Evolutionary conservation across 2,888 invertebrate genomes (phyloP), one percentile per base, ranked within the genome.

Genomic region (Caenorhabditis sinica): DNA sequence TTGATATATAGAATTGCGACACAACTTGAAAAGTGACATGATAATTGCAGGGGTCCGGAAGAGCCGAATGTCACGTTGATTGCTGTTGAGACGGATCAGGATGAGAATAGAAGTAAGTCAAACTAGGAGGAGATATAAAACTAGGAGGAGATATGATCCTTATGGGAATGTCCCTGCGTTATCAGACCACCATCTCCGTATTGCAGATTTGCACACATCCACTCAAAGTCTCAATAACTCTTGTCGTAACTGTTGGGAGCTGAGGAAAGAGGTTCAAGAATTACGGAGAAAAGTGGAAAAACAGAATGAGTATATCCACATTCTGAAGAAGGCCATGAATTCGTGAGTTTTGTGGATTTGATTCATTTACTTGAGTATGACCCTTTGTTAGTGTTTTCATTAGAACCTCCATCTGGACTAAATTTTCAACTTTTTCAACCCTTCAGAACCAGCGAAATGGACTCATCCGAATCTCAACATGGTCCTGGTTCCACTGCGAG

Each of bases 11-110:
- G 28, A 28, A 40, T n/a, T 23, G 15, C 28, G n/a, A n/a, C 15
- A 40, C 36, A 28, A 28, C 17, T 28, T 17, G 25, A 63, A 36
- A 53, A 23, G 15, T 79, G 72, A 80, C 72, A 72, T 28, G 58
- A 80, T 82, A 83, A 77, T 83, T 83, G 77, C 56, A 83, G 83
- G 30, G 68, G 33, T 43, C 77, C 77, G 77, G 83, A 83, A 73
- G 77, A 73, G 36, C 69, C 73, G 20, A 83, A 83, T 73, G 77
- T 83, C 61, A 83, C 83, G n/a, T 73, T 73, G 49, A 83, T 83
- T 20, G 60, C n/a, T 69, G 68, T 77, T 17, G 72, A 66, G 28
- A 49, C 36, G n/a, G 77, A 83, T 30, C 77, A 68, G 43, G 83
- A 83, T 77, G 77, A 77, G 58, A 83, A 77, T 69, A 68, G 77